Percentiles rank a stretch among this genome's conserved stretches.
Evolutionary conservation across 2,797 vertebrate genomes (phyloP).

Genomic region (Hippopotamyrus pictus): DNA sequence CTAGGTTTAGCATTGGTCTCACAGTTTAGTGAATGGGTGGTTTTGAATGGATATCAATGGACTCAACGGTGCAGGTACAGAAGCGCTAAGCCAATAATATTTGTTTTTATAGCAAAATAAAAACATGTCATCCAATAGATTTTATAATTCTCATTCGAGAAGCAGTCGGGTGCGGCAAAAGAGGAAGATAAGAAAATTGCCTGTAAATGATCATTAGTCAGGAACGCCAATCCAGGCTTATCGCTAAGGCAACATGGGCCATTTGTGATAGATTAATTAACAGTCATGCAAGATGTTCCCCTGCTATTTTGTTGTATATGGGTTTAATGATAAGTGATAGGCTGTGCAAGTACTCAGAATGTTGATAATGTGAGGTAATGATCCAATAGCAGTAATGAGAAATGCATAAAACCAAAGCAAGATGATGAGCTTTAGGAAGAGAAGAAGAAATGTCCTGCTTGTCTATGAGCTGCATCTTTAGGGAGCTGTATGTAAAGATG

Average conservation of each 20-base stretch:
- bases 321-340: conserved; percentile 14
- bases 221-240: conserved; percentile 8
- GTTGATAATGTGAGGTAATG: conserved; percentile 12
- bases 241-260: conserved; percentile 6
- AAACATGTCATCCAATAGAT: neutral
- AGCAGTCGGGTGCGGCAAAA: neutral
- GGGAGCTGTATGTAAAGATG: neutral
- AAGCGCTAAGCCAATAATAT: neutral
- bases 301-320: conserved; percentile 11
- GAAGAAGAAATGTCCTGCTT: neutral
- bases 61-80: neutral
- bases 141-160: neutral
- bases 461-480: neutral
- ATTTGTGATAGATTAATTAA: conserved; percentile 20
- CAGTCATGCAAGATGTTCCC: conserved; percentile 8
- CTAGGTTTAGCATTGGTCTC: neutral
- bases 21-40: neutral
- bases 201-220: conserved; percentile 18
- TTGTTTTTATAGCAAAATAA: neutral
- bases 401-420: neutral
- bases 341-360: neutral
- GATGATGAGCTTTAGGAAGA: neutral
- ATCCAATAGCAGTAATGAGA: neutral
- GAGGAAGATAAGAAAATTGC: conserved; percentile 10
- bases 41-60: neutral